Percentiles rank a stretch among this genome's conserved stretches.
Conservation (phyloP, 2,113 vertebrate species). For the Pristiophorus japonicus region DNA sequence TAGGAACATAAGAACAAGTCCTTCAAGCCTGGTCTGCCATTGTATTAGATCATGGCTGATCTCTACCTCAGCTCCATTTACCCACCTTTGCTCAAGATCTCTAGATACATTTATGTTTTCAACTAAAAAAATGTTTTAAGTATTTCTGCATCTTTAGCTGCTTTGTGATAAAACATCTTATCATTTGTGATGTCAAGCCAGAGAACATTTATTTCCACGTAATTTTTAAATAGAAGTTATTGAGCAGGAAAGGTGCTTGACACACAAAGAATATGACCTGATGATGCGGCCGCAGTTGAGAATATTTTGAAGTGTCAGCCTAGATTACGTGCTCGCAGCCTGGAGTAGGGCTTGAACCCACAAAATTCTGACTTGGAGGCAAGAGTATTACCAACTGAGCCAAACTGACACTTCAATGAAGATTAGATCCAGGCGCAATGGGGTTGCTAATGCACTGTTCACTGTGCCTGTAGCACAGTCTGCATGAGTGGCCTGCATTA, state of each 20-base stretch:
- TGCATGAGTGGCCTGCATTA: background rate
- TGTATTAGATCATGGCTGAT: background rate
- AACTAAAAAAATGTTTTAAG: background rate
- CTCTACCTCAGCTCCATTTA: background rate
- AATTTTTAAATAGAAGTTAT: background rate
- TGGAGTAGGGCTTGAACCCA: background rate
- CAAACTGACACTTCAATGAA: background rate
- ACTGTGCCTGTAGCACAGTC: background rate
- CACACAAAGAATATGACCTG: background rate
- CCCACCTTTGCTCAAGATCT: background rate
- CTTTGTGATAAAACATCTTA: background rate
- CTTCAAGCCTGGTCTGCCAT: background rate
- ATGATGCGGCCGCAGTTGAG: background rate
- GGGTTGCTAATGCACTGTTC: background rate
- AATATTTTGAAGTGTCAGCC: background rate
- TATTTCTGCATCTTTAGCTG: background rate
- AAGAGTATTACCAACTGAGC: background rate
- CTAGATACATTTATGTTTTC: background rate
- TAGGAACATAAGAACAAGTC: background rate
- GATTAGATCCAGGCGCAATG: background rate
- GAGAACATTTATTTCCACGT: background rate
- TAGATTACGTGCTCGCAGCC: background rate
- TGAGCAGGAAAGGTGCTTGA: background rate
- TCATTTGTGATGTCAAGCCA: background rate
- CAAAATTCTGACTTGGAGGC: background rate